Conservation (phyloP, 2,797 vertebrate species). For the Hippoglossus hippoglossus region DNA sequence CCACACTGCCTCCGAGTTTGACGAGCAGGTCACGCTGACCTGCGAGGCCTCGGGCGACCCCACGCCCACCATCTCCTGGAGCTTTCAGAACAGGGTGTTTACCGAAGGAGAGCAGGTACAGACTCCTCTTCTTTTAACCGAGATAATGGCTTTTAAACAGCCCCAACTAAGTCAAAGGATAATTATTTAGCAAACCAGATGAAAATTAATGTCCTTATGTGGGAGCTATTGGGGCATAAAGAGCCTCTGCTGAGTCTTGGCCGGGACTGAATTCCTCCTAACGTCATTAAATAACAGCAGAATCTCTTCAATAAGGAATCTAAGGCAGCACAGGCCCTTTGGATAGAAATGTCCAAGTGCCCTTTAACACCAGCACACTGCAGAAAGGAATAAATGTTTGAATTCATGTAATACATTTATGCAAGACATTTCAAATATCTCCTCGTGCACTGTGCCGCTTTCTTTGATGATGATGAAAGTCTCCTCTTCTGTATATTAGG, state of each 20-base stretch:
- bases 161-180: neutral
- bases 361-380: neutral
- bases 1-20: constrained; percentile 94
- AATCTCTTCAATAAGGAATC: neutral
- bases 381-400: neutral
- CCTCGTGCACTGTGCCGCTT: no score
- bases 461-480: neutral
- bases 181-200: neutral
- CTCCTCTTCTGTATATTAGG: neutral
- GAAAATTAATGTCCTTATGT: neutral
- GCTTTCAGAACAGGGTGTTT: constrained; percentile 89
- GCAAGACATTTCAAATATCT: neutral
- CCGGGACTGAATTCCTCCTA: no score
- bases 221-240: neutral
- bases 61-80: constrained; percentile 96
- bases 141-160: no score
- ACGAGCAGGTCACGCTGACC: constrained; percentile 93
- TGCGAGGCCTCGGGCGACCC: constrained; percentile 97
- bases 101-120: constrained; percentile 95
- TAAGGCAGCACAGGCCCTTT: neutral
- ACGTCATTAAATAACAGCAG: no score
- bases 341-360: neutral
- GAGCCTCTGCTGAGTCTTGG: neutral
- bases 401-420: neutral
- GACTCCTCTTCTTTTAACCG: neutral